Conservation (phyloP, 2,797 vertebrate species). For the Megalops cyprinoides region DNA sequence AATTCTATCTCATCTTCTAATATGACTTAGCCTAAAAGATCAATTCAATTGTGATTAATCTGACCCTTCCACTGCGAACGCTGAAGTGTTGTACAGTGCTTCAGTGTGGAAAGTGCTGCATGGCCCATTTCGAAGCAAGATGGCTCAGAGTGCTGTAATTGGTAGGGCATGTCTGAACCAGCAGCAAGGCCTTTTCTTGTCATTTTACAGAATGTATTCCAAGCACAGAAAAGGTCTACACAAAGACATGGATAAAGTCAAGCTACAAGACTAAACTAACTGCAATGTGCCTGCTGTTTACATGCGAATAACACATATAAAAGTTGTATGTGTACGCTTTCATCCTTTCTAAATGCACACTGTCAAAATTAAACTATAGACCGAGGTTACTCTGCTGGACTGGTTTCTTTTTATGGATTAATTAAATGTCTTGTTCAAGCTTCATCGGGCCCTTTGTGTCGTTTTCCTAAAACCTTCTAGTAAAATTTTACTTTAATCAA, state of each 20-base stretch:
- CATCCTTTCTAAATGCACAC: slow-evolving; percentile 4
- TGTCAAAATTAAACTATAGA: too few relatives aligned
- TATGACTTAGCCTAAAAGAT: slow-evolving; percentile 78
- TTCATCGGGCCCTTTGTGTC: too few relatives aligned
- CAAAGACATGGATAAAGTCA: background rate
- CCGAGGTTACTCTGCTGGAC: too few relatives aligned
- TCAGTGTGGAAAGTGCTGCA: background rate
- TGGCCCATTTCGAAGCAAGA: slow-evolving; percentile 51
- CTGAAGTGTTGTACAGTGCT: background rate
- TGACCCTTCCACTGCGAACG: slow-evolving; percentile 68
- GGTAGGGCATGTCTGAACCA: slow-evolving; percentile 35
- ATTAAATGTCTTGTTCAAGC: too few relatives aligned
- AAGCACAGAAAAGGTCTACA: background rate
- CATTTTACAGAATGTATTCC: slow-evolving; percentile 24
- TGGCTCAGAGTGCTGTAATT: slow-evolving; percentile 51
- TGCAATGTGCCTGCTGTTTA: background rate
- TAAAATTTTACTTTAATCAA: too few relatives aligned
- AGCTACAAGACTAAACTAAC: background rate
- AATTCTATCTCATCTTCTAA: slow-evolving; percentile 79
- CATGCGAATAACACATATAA: background rate
- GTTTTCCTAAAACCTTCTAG: too few relatives aligned
- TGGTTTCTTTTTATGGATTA: too few relatives aligned
- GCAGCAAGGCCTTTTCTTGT: slow-evolving; percentile 36
- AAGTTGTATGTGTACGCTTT: background rate
- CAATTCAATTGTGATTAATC: slow-evolving; percentile 84